Conservation (phyloP, 2,888 invertebrate species). For the Hipparchia sbordonii region DNA sequence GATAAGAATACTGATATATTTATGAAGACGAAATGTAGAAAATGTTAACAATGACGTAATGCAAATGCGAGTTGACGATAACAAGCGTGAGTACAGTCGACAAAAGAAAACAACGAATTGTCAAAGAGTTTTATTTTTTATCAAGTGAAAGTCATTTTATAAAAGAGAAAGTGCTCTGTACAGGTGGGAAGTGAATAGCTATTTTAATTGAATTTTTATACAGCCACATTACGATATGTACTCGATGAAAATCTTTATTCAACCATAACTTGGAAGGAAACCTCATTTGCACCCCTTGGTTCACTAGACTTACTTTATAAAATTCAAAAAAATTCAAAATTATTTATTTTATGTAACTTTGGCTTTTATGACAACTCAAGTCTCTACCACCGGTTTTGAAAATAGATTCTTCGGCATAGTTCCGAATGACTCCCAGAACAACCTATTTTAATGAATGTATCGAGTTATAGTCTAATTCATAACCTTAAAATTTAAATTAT, state of each 20-base stretch:
- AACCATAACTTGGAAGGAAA: no score
- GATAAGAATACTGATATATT: neutral
- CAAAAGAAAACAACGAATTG: neutral
- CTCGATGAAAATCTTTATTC: neutral
- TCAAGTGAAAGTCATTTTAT: constrained; percentile 19
- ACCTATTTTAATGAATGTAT: no score
- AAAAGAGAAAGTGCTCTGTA: constrained; percentile 16
- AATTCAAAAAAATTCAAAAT: no score
- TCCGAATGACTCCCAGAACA: no score
- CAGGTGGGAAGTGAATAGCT: neutral
- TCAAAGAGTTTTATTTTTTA: constrained; percentile 1
- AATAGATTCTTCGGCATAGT: no score
- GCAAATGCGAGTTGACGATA: neutral
- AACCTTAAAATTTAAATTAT: no score
- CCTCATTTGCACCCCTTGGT: no score
- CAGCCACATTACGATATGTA: neutral
- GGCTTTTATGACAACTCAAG: no score
- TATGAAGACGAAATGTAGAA: neutral
- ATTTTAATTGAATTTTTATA: neutral
- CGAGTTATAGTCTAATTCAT: no score
- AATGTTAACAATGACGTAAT: constrained; percentile 12
- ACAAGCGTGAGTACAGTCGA: constrained; percentile 11
- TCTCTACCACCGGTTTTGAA: no score
- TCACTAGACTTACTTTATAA: no score
- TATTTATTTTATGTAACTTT: no score